Conservation (phyloP, 2,113 vertebrate genomes). For the Gnathonemus longibarbis region DNA sequence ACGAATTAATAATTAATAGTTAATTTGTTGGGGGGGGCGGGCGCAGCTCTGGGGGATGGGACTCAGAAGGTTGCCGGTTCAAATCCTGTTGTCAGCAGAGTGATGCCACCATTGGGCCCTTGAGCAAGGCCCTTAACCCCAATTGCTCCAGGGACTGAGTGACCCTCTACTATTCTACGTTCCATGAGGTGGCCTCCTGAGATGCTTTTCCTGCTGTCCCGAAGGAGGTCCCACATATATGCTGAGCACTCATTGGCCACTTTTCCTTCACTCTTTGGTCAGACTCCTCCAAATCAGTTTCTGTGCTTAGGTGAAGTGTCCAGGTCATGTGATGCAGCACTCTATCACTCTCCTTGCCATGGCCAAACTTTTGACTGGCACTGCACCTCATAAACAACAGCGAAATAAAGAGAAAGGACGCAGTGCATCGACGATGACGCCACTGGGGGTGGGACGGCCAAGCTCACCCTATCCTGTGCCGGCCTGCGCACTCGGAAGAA, state of each 20-base stretch:
- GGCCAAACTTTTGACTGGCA: background rate
- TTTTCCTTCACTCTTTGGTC: background rate
- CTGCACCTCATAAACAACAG: background rate
- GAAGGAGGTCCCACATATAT: background rate
- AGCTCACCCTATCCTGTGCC: slow-evolving; percentile 74
- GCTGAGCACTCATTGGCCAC: background rate
- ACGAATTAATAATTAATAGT: too few relatives aligned
- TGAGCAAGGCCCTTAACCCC: background rate
- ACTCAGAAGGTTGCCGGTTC: background rate
- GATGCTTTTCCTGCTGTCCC: background rate
- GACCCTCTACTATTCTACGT: background rate
- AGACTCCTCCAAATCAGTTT: background rate
- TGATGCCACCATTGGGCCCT: background rate
- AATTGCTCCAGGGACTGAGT: background rate
- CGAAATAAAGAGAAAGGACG: background rate
- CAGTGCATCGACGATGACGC: background rate
- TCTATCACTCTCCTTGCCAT: background rate
- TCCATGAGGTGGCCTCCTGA: background rate
- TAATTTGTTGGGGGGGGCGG: too few relatives aligned
- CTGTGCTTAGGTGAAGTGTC: background rate
- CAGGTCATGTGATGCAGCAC: background rate
- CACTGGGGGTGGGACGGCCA: background rate
- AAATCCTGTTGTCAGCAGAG: background rate
- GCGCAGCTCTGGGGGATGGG: background rate
- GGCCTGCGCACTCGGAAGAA: slow-evolving; percentile 90